Evolutionary conservation across 2,797 vertebrate species (phyloP).

Genomic region (Lithobates sylvaticus): DNA sequence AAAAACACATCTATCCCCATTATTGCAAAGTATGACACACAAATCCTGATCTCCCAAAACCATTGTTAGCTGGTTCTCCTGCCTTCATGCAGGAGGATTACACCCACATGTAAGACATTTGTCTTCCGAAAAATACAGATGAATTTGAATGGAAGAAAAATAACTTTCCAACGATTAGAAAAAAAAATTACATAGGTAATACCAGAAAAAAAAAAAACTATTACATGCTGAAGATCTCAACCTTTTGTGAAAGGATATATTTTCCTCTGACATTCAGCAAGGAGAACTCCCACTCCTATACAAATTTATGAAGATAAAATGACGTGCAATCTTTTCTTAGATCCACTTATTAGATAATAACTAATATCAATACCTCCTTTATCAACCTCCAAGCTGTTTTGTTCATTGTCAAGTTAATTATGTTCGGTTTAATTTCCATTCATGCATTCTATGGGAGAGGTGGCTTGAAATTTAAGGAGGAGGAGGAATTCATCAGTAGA

Average conservation of each 20-base stretch:
- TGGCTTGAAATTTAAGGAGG: background rate
- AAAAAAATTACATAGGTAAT: background rate
- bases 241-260: conserved; percentile 6
- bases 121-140: background rate
- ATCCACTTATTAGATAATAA: conserved; percentile 11
- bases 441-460: background rate
- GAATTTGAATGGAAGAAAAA: background rate
- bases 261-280: conserved; percentile 13
- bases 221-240: background rate
- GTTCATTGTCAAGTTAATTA: conserved; percentile 11
- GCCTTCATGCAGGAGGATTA: no score
- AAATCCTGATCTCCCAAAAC: background rate
- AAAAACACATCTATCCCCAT: no score
- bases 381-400: background rate
- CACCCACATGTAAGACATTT: background rate
- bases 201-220: background rate
- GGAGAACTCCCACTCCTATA: background rate
- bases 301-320: background rate
- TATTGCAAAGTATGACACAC: background rate
- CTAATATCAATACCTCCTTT: conserved; percentile 4
- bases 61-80: no score
- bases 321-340: conserved; percentile 12
- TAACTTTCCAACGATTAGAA: background rate
- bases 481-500: background rate
- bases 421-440: background rate